Base-by-base conservation (phyloP, 2,113 vertebrate genomes). In the Narcine bancroftii region DNA sequence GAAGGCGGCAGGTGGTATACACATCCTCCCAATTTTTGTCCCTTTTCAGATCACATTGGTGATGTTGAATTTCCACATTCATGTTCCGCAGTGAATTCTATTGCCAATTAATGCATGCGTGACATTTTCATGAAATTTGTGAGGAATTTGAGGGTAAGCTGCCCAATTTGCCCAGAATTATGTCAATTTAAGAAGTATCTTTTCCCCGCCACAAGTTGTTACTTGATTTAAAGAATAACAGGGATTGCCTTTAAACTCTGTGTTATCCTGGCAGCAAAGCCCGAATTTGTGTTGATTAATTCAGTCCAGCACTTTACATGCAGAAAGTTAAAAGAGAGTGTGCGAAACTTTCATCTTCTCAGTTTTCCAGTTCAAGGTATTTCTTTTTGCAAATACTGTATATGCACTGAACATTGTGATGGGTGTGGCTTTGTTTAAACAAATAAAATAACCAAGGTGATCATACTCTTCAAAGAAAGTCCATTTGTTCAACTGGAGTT, bases 381-480 rank as follows among this genome's bases (percentile, higher is more conserved):
- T 87, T 87, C 81, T 63, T 21, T 63, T n/a, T 60, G 17, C 4
- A n/a, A 60, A n/a, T n/a, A n/a, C n/a, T n/a, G 53, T 56, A 39
- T n/a, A 1, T 7, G 13, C 15, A 85, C 81, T n/a, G 19, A 17
- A n/a, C 53, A 63, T 36, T 60, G 53, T 21, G 81, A 87, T n/a
- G 56, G 56, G 81, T 60, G 53, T 87, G 81, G 81, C 33, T 7
- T 63, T 60, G 53, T 53, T 87, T 60, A 15, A 63, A 87, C 81
- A 56, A 85, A 50, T 85, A 85, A 60, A 47, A 36, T 17, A 87
- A 87, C 53, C 56, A 39, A 87, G 81, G 81, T 19, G 33, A 60
- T 87, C 81, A 87, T 15, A 87, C 7, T n/a, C 81, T 87, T 87
- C 81, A 87, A 87, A 87, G 81, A 0, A 60, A 6, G 53, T 63